Evolutionary conservation across 2,113 vertebrate genomes (phyloP).

Genomic region (Gallinago paraguaiae): DNA sequence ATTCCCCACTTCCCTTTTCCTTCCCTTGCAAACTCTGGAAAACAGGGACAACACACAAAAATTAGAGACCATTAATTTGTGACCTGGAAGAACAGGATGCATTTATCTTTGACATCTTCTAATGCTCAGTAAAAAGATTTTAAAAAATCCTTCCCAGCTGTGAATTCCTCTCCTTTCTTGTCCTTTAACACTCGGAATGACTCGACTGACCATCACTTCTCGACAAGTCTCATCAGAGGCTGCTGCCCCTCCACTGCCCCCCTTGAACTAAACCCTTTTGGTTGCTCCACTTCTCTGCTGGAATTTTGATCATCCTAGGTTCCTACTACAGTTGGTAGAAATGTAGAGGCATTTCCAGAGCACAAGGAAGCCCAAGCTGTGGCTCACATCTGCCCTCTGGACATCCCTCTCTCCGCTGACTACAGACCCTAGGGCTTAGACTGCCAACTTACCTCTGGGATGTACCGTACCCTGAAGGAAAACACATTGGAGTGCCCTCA

Average conservation of each 20-base stretch:
- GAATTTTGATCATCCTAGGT: background rate
- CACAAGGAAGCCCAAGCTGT: background rate
- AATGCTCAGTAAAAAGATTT: background rate
- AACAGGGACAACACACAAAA: background rate
- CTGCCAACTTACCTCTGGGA: background rate
- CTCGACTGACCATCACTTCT: rapidly evolving
- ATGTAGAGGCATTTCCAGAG: background rate
- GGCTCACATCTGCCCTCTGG: background rate
- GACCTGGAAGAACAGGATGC: background rate
- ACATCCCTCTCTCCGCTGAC: background rate
- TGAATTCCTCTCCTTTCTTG: background rate
- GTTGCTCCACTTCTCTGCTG: background rate
- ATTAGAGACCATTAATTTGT: background rate
- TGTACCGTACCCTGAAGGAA: background rate
- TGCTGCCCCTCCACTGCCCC: background rate
- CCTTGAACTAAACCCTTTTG: background rate
- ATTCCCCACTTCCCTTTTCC: background rate
- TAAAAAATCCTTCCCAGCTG: background rate
- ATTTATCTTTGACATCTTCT: background rate
- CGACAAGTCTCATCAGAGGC: background rate
- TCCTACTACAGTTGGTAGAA: background rate
- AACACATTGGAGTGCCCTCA: background rate
- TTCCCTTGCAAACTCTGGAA: background rate
- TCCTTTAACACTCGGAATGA: background rate
- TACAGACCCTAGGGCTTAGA: background rate